phyloP scores from a whole-genome alignment of 2,888 invertebrate species.

The Leucophenga montana region DNA sequence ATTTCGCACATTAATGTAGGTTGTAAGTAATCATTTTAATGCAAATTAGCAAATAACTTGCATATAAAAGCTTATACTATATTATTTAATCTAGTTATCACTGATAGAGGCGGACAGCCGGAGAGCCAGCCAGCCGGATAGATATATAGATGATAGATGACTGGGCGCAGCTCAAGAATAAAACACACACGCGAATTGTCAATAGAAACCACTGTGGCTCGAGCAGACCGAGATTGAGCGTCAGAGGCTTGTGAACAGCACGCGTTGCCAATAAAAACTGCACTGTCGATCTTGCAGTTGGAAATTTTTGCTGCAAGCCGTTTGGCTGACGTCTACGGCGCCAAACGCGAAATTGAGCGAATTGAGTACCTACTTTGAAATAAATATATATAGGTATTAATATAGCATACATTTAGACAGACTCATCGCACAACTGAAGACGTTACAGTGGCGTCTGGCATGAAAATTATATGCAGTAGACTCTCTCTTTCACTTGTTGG shows the following conservation, averaged over 20 bases:
- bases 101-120: not conserved
- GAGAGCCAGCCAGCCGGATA: not conserved
- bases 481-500: too few relatives aligned
- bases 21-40: not conserved
- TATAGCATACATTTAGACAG: too few relatives aligned
- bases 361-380: too few relatives aligned
- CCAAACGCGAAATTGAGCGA: too few relatives aligned
- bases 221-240: not conserved
- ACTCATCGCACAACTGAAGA: too few relatives aligned
- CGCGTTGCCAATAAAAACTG: constrained; percentile 12
- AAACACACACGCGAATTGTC: not conserved
- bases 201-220: not conserved
- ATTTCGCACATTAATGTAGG: not conserved
- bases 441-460: too few relatives aligned
- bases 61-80: too few relatives aligned
- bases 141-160: too few relatives aligned
- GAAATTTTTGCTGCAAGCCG: constrained; percentile 30
- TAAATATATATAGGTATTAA: too few relatives aligned
- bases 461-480: too few relatives aligned
- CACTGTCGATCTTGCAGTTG: constrained; percentile 33
- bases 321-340: too few relatives aligned
- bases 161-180: not conserved
- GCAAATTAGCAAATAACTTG: too few relatives aligned
- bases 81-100: constrained; percentile 4
- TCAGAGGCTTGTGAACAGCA: not conserved